Percentiles rank a stretch among this genome's conserved stretches.
phyloP scores from a whole-genome alignment of 1,140 invertebrate genomes.

The Scaptomyza pallida region DNA sequence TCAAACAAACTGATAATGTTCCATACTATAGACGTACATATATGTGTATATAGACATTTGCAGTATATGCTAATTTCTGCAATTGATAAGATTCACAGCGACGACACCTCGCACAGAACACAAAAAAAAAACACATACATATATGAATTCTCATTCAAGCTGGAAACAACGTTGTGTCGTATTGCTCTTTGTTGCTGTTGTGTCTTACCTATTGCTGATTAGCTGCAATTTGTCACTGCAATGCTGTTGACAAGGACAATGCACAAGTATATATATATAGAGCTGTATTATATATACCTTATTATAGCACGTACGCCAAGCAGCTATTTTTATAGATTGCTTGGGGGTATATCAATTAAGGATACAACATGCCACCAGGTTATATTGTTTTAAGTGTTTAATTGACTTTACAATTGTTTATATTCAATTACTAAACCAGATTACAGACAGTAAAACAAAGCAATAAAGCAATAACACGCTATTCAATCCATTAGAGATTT shows the following conservation, averaged over 20 bases:
- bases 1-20: constrained; percentile 45
- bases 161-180: constrained; percentile 23
- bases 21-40: too few relatives aligned
- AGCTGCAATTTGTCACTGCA: constrained; percentile 70
- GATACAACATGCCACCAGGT: not conserved
- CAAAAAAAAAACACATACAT: constrained; percentile 15
- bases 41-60: constrained; percentile 17
- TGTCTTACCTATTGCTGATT: constrained; percentile 55
- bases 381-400: too few relatives aligned
- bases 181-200: not conserved
- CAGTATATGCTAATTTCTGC: constrained; percentile 65
- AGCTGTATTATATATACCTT: constrained; percentile 7
- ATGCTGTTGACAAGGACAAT: constrained; percentile 69
- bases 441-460: too few relatives aligned
- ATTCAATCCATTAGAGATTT: too few relatives aligned
- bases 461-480: too few relatives aligned
- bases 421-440: too few relatives aligned
- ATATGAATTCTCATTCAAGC: constrained; percentile 18
- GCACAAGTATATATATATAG: constrained; percentile 29
- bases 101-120: constrained; percentile 31
- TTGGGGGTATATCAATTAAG: constrained; percentile 3
- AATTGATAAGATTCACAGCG: constrained; percentile 67
- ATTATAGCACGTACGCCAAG: not conserved
- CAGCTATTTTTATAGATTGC: constrained; percentile 9
- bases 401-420: too few relatives aligned